Conservation (phyloP, 2,888 invertebrate genomes). For the Morinoia aosen region DNA sequence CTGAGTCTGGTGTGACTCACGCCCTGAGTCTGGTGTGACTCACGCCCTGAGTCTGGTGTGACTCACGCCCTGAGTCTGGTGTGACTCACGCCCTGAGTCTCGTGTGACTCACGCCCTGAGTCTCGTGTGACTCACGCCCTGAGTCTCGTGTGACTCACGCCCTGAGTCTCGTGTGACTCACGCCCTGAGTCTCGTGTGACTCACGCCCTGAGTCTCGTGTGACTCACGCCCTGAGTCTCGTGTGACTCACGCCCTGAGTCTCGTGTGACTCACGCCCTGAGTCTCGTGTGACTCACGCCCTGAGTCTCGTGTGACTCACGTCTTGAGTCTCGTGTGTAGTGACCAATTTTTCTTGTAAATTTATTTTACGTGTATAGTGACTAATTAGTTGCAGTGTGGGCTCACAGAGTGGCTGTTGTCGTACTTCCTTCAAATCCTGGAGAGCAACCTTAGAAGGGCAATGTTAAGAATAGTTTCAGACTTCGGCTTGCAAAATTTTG, state of each 20-base stretch:
- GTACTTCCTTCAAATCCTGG: no score
- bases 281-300: slow-evolving; percentile 70
- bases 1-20: no score
- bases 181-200: slow-evolving; percentile 70
- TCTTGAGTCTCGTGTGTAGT: neutral
- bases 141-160: slow-evolving; percentile 70
- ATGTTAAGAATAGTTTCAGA: no score
- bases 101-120: slow-evolving; percentile 70
- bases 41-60: no score
- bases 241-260: slow-evolving; percentile 70
- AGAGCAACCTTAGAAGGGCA: no score
- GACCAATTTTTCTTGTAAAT: no score
- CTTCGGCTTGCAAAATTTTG: neutral
- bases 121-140: slow-evolving; percentile 1
- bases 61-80: neutral
- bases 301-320: slow-evolving; percentile 5
- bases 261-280: neutral
- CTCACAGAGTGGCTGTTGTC: no score
- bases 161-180: neutral
- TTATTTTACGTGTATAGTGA: no score
- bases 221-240: neutral
- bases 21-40: no score
- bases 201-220: neutral
- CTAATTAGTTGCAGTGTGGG: no score
- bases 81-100: slow-evolving; percentile 10